Percentiles rank a stretch among this genome's conserved stretches.
phyloP scores from a whole-genome alignment of 2,797 vertebrate genomes.

The Iguana delicatissima region DNA sequence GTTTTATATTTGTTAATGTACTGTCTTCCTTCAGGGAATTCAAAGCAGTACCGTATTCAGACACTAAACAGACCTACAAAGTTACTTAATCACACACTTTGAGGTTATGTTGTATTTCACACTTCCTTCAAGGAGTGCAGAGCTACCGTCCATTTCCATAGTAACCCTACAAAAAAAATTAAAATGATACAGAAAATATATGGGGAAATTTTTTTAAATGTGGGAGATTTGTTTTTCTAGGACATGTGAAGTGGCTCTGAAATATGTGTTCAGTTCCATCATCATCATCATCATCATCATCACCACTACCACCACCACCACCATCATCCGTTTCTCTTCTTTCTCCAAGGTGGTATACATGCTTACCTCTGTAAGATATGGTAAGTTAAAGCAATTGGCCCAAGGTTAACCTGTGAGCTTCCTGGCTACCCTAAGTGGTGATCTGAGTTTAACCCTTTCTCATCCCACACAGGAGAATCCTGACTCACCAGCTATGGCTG shows the following conservation, averaged over 20 bases:
- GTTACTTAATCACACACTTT: neutral
- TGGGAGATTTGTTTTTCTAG: neutral
- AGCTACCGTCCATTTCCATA: neutral
- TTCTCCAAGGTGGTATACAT: neutral
- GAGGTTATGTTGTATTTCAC: neutral
- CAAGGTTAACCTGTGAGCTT: neutral
- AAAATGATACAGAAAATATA: neutral
- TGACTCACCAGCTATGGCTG: neutral
- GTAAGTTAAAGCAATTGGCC: neutral
- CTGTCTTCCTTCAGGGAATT: neutral
- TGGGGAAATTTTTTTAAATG: neutral
- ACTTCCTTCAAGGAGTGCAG: neutral
- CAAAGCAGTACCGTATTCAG: neutral
- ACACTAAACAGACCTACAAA: neutral
- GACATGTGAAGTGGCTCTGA: neutral
- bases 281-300: too few species aligned
- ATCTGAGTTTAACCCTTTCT: neutral
- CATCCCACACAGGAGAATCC: neutral
- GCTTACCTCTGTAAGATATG: neutral
- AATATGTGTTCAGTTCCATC: neutral
- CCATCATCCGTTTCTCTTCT: neutral
- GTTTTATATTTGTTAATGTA: neutral
- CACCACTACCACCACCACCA: neutral
- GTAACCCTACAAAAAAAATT: neutral
- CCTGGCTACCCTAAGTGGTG: neutral